These are phyloP conservation scores for Aselliscus stoliczkanus DNA, from an alignment of 2,797 vertebrate species.

Conservation along the genomic window DNA sequence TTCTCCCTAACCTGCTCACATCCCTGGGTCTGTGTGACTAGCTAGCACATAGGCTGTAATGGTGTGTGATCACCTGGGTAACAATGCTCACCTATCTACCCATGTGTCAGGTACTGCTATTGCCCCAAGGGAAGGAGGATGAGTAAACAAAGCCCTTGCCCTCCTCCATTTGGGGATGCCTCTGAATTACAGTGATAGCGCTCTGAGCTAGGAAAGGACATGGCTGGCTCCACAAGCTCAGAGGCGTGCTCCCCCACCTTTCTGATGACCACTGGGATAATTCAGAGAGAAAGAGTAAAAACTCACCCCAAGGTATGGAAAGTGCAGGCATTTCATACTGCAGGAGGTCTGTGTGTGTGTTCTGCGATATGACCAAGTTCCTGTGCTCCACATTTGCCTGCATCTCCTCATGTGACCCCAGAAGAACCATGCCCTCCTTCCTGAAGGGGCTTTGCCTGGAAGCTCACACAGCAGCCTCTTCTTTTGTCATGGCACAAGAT, in stretches of 20 bases:
- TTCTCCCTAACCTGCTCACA: background rate
- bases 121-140: slow-evolving; percentile 78
- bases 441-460: slow-evolving; percentile 61
- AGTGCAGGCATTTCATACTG: slow-evolving; percentile 65
- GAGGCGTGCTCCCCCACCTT: slow-evolving; percentile 58
- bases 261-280: slow-evolving; percentile 82
- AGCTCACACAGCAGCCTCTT: slow-evolving; percentile 46
- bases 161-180: slow-evolving; percentile 78
- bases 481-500: slow-evolving; percentile 66
- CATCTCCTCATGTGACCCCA: background rate
- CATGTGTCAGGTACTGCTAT: slow-evolving; percentile 70
- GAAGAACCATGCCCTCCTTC: slow-evolving; percentile 50
- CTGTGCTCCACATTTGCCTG: background rate
- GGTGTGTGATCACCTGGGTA: slow-evolving; percentile 11
- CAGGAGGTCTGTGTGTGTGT: slow-evolving; percentile 62
- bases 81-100: slow-evolving; percentile 58
- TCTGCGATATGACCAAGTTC: slow-evolving; percentile 1
- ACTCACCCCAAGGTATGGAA: slow-evolving; percentile 82
- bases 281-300: slow-evolving; percentile 84
- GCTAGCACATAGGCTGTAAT: background rate
- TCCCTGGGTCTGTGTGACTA: background rate
- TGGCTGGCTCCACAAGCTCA: background rate
- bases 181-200: slow-evolving; percentile 81
- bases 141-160: slow-evolving; percentile 75
- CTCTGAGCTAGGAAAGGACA: slow-evolving; percentile 80